Evolutionary conservation across 2,888 invertebrate genomes (phyloP).

Genomic region (Ectemnius cavifrons): DNA sequence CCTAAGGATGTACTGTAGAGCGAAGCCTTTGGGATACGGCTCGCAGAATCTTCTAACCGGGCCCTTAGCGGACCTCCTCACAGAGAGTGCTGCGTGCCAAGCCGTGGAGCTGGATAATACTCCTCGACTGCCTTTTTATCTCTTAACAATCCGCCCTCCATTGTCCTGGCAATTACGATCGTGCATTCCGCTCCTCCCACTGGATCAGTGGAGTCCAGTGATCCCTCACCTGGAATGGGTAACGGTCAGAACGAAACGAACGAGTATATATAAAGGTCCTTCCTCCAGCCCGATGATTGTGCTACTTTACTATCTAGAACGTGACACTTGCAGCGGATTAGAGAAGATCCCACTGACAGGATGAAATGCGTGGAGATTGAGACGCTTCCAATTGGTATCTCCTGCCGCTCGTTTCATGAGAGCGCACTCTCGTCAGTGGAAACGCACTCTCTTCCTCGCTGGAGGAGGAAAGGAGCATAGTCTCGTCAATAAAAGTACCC

Average conservation of each 20-base stretch:
- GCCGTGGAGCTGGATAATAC: conserved; percentile 19
- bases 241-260: not conserved
- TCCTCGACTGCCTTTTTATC: conserved; percentile 49
- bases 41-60: conserved; percentile 19
- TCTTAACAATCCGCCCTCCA: conserved; percentile 27
- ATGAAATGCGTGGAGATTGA: too few relatives aligned
- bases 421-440: not conserved
- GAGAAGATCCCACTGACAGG: not conserved
- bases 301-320: not conserved
- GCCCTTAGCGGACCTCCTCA: conserved; percentile 14
- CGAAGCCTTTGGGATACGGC: conserved; percentile 17
- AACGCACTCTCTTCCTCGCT: not conserved
- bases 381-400: too few relatives aligned
- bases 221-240: not conserved
- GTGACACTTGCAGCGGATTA: conserved; percentile 2
- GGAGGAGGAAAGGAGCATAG: not conserved
- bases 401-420: not conserved
- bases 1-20: conserved; percentile 29
- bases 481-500: conserved; percentile 6
- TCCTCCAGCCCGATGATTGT: not conserved
- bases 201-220: conserved; percentile 5
- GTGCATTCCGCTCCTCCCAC: not conserved
- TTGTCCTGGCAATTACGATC: conserved; percentile 8
- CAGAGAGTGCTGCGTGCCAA: conserved; percentile 8
- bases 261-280: not conserved